Base-by-base conservation (phyloP, 2,113 vertebrate genomes). In the Mola mola region DNA sequence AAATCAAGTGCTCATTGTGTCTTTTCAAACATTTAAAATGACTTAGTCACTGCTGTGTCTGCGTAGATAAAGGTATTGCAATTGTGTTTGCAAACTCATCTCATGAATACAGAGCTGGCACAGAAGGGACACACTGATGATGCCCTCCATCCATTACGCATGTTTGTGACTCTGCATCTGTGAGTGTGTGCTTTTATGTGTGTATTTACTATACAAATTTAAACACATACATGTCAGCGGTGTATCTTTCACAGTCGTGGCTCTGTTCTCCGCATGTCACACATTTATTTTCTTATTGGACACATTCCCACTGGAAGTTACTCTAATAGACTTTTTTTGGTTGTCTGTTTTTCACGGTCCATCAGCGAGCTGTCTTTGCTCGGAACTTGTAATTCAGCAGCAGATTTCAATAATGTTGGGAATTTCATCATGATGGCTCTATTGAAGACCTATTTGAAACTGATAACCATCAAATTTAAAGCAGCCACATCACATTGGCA, bases 91-190 rank as follows among this genome's bases (percentile, higher is more conserved):
- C 65, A 71, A 71, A 75, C 66, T 62, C 52, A 67, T 70, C 78
- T 78, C 78, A 79, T 81, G 71, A 85, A 87, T 83, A 72, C 73
- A 81, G 62, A 62, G 66, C 63, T 66, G 75, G 71, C 53, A 60
- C 15, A 51, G 59, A 66, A 75, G 70, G 78, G 53, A 84, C 78
- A 67, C 73, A 33, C 68, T 79, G 79, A 76, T 79, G 78, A 74
- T 77, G 49, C 52, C 71, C 52, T 62, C 65, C 31, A 84, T 82
- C 66, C 60, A 88, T 87, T 76, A 82, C 80, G 75, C 40, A 79
- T 84, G 52, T 82, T 74, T 72, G 72, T 56, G 71, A 62, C 57
- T 52, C 63, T 65, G 63, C 55, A 19, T 28, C 41, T 57, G 56
- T 1, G 4, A 38, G 52, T 25, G 25, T 25, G 25, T 36, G 24